These are phyloP conservation scores for Scelioninae gen. 1 DNA, from an alignment of 2,888 invertebrate species.

Conservation along the genomic window DNA sequence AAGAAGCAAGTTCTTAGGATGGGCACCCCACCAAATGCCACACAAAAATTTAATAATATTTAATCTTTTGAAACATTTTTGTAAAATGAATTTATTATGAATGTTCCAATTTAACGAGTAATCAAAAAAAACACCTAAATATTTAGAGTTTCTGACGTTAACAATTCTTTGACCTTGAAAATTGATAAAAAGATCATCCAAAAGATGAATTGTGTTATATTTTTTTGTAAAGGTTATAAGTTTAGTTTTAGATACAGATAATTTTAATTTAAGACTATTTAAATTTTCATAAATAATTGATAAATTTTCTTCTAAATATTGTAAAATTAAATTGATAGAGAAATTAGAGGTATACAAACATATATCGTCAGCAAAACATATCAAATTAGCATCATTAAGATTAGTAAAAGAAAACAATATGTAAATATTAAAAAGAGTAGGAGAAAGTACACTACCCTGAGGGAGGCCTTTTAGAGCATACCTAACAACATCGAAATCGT, in stretches of 20 bases:
- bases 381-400: background rate
- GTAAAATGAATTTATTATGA: background rate
- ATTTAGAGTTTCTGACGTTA: background rate
- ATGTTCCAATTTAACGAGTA: constrained; percentile 10
- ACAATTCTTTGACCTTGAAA: no score
- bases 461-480: background rate
- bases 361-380: constrained; percentile 26
- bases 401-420: background rate
- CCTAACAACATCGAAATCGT: background rate
- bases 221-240: constrained; percentile 1
- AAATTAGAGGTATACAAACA: background rate
- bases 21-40: constrained; percentile 39
- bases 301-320: no score
- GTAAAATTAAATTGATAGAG: no score
- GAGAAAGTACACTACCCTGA: constrained; percentile 34
- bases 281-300: no score
- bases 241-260: constrained; percentile 16
- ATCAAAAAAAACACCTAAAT: constrained; percentile 28
- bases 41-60: constrained; percentile 52
- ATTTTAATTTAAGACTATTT: background rate
- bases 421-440: constrained; percentile 31
- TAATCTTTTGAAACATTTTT: constrained; percentile 13
- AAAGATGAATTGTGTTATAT: no score
- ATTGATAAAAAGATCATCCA: no score
- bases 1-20: background rate